Evolutionary conservation across 2,888 invertebrate species (phyloP).

Genomic region (Scrobipalpa atriplicella): DNA sequence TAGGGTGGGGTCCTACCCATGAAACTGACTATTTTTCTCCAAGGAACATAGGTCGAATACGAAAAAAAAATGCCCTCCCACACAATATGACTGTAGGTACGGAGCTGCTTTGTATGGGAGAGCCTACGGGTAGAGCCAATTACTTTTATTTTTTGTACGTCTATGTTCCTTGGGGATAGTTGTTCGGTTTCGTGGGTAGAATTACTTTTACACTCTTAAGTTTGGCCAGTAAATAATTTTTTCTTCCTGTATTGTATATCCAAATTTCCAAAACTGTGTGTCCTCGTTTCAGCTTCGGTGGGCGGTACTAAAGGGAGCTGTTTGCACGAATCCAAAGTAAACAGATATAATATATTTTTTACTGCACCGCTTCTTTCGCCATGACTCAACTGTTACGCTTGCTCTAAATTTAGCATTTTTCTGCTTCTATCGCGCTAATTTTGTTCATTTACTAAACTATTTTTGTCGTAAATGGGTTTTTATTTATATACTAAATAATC

Average conservation of each 20-base stretch:
- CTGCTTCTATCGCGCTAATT: constrained; percentile 62
- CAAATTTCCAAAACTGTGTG: constrained; percentile 29
- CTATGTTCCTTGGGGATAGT: too few relatives aligned
- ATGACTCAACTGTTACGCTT: constrained; percentile 69
- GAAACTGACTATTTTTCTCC: too few relatives aligned
- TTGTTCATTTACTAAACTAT: constrained; percentile 64
- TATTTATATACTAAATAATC: neutral
- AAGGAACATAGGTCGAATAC: too few relatives aligned
- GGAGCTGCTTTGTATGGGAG: too few relatives aligned
- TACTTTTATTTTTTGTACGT: too few relatives aligned
- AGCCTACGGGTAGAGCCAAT: too few relatives aligned
- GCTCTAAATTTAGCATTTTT: constrained; percentile 70
- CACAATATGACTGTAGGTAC: too few relatives aligned
- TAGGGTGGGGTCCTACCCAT: too few relatives aligned
- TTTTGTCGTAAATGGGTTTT: neutral
- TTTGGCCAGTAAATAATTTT: too few relatives aligned
- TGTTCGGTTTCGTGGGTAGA: too few relatives aligned
- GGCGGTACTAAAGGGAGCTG: constrained; percentile 75
- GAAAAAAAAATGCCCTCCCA: too few relatives aligned
- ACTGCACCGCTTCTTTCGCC: constrained; percentile 62
- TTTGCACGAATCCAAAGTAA: constrained; percentile 74
- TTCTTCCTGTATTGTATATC: neutral
- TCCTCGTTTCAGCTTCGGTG: constrained; percentile 79
- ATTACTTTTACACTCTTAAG: too few relatives aligned
- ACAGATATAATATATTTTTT: constrained; percentile 65